Base-by-base conservation (phyloP, 2,797 vertebrate genomes). In the Microctenopoma lineatum region DNA sequence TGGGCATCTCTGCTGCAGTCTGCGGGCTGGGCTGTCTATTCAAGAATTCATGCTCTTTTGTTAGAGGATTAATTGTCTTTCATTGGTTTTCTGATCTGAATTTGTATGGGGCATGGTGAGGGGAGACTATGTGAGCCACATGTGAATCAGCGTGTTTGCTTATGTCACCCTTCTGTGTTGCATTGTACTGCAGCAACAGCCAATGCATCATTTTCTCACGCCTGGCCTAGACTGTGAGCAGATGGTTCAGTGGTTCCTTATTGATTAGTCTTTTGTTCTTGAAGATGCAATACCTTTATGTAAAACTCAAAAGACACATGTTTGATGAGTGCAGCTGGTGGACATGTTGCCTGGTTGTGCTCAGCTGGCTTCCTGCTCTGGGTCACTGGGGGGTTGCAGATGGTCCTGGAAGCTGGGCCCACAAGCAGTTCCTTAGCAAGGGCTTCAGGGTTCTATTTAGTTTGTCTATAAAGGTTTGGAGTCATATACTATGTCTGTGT, bases 1-100 rank as follows among this genome's bases (percentile, higher is more conserved):
- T 92, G 90, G 90, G 90, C 89, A 89, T 89, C 82, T 77, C 65
- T 90, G 87, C 90, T 90, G 91, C 90, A 91, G 85, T 89, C 73
- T 82, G 58, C 81, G 87, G 87, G 88, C 82, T 86, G 86, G 88
- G 88, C 80, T 87, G 78, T 76, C 48, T 59, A 72, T 80, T 74
- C 81, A 80, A 26, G 69, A 70, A 59, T 77, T 67, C 68, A 32
- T 53, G 61, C 72, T 78, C 74, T 88, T 89, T 90, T 91, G 89
- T 91, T 61, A n/a, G 63, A 62, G 86, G 86, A 89, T 91, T 87
- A 89, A 67, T 41, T 76, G 66, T 75, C 83, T 72, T 73, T 63
- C 38, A 7, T 45, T 45, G 56, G 21, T 64, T 75, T 80, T 71
- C 66, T 77, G 66, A 65, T 84, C 66, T 87, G 70, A 75, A 79